Evolutionary conservation across 53 echinoderm and acorn worm species (phyloP).

Genomic region (Actinopyga echinites): DNA sequence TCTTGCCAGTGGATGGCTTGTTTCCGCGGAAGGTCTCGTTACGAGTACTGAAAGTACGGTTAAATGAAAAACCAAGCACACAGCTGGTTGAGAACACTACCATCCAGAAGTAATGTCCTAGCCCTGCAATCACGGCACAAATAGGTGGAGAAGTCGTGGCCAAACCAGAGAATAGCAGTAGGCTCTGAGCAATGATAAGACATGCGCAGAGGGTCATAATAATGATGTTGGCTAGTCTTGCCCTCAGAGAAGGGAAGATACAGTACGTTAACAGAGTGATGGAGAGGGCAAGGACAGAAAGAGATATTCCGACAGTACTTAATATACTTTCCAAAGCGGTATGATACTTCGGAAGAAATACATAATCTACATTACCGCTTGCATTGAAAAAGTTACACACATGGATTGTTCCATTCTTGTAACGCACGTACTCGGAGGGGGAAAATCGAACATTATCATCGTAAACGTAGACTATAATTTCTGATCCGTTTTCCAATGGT

Average conservation of each 20-base stretch:
- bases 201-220: not conserved
- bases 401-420: constrained; percentile 5
- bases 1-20: not conserved
- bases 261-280: not conserved
- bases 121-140: not conserved
- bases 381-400: constrained; percentile 18
- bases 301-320: not conserved
- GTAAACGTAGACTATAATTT: not conserved
- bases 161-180: constrained; percentile 1
- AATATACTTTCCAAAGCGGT: not conserved
- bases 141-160: not conserved
- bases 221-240: not conserved
- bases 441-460: not conserved
- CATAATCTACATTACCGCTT: not conserved
- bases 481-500: not conserved
- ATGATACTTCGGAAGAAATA: not conserved
- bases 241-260: not conserved
- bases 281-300: not conserved
- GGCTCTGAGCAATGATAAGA: not conserved
- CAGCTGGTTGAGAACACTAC: constrained; percentile 12
- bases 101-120: constrained; percentile 11
- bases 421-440: not conserved
- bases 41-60: not conserved
- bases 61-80: not conserved
- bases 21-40: not conserved